Percentiles rank a stretch among this genome's conserved stretches.
phyloP scores from a whole-genome alignment of 2,888 invertebrate species.

The Nowickia ferox region DNA sequence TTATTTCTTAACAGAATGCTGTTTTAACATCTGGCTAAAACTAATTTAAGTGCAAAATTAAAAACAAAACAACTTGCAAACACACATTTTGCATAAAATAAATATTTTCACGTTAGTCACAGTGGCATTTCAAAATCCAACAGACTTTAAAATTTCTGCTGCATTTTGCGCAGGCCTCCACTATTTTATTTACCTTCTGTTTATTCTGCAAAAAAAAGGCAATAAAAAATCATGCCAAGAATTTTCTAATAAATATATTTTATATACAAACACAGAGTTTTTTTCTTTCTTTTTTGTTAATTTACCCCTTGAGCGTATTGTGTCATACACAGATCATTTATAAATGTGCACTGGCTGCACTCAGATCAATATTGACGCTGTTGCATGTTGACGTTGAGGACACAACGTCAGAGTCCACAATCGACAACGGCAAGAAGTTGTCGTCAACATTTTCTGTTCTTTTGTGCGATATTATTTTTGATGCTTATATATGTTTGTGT shows the following conservation, averaged over 20 bases:
- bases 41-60: constrained; percentile 21
- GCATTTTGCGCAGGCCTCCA: constrained; percentile 22
- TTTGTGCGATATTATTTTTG: constrained; percentile 21
- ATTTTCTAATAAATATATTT: constrained; percentile 55
- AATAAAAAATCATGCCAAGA: constrained; percentile 38
- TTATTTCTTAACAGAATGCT: neutral
- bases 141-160: constrained; percentile 38
- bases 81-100: constrained; percentile 15
- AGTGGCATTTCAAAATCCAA: constrained; percentile 57
- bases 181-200: constrained; percentile 32
- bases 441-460: constrained; percentile 58
- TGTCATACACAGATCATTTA: constrained; percentile 71
- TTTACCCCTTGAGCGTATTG: constrained; percentile 60
- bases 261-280: neutral
- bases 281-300: neutral
- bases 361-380: constrained; percentile 55
- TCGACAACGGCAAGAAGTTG: constrained; percentile 61
- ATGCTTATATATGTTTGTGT: constrained; percentile 3
- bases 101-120: constrained; percentile 42
- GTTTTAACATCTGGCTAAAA: constrained; percentile 19
- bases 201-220: constrained; percentile 38
- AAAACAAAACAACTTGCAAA: neutral
- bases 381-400: constrained; percentile 55
- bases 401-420: constrained; percentile 43
- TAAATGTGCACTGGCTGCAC: constrained; percentile 52